A percentile compares a stretch with the other conserved stretches of the same genome.
These are phyloP conservation scores for Tetranychus cinnabarinus DNA, from an alignment of 1,140 invertebrate genomes.

Conservation along the genomic window DNA sequence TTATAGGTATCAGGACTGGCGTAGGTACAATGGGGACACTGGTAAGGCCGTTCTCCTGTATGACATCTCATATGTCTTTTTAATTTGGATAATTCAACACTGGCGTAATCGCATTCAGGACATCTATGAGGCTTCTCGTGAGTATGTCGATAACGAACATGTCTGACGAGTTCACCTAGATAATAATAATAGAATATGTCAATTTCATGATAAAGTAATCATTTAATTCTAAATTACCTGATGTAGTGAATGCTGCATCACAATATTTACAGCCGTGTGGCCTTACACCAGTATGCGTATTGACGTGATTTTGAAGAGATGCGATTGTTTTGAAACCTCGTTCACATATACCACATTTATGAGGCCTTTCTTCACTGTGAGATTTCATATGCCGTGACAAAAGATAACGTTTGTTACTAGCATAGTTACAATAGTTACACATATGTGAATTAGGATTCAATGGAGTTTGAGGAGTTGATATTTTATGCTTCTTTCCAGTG, in stretches of 20 bases:
- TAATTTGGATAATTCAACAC: slow-evolving; percentile 74
- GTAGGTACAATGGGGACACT: slow-evolving; percentile 87
- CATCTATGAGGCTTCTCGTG: slow-evolving; percentile 89
- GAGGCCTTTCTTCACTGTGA: slow-evolving; percentile 78
- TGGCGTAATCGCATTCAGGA: slow-evolving; percentile 77
- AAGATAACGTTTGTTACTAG: slow-evolving; percentile 62
- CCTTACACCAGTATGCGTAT: slow-evolving; percentile 84
- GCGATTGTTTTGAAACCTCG: slow-evolving; percentile 81
- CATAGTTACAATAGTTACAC: slow-evolving; percentile 76
- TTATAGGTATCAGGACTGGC: slow-evolving; percentile 95
- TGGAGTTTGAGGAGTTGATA: slow-evolving; percentile 35
- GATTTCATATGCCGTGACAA: slow-evolving; percentile 81
- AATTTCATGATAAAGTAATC: background rate
- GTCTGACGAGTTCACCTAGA: slow-evolving; percentile 61
- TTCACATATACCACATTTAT: slow-evolving; percentile 82
- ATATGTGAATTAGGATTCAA: slow-evolving; percentile 42
- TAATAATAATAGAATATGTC: background rate
- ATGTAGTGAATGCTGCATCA: slow-evolving; percentile 78
- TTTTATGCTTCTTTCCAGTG: slow-evolving; percentile 6
- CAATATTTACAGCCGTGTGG: slow-evolving; percentile 84
- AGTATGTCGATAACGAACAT: slow-evolving; percentile 74
- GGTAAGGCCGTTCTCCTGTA: slow-evolving; percentile 57
- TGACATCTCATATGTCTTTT: slow-evolving; percentile 80
- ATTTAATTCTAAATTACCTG: slow-evolving; percentile 18
- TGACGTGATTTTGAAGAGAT: slow-evolving; percentile 80